Evolutionary conservation across 1,140 invertebrate genomes (phyloP), one percentile per base, ranked within the genome.

Genomic region (Cyclargus thomasi): DNA sequence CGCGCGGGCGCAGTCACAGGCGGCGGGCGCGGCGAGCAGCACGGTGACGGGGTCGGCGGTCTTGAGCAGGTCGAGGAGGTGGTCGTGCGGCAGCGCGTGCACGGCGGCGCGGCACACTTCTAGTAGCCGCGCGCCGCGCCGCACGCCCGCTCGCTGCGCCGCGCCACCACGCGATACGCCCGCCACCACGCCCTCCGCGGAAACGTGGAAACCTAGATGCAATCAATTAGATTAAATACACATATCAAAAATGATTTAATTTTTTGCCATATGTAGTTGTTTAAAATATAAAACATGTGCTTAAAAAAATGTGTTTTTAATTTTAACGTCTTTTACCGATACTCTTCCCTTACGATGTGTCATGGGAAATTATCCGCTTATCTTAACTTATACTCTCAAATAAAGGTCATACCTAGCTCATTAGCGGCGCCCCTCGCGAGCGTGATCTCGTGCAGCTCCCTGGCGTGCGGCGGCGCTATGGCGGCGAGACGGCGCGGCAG

Each of bases 181-280:
- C 1, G 97, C 98, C 1, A 99, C 97, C 3, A 99, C 94, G 3
- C 98, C 98, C 88, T 99, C 98, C 14, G 97, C 96, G 81, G 99
- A 97, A 21, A 99, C 97, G 86, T 99, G 97, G 91, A 99, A 99
- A 23, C 98, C 98, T 91, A 69, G 1, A 3, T 29, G 6, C 7
- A 20, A 16, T 18, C 53, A 20, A 18, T n/a, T n/a, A n/a, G n/a
- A n/a, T n/a, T n/a, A n/a, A n/a, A n/a, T n/a, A n/a, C n/a, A n/a
- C n/a, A n/a, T n/a, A n/a, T n/a, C n/a, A n/a, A n/a, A n/a, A n/a
- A n/a, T n/a, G n/a, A n/a, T n/a, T n/a, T n/a, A n/a, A n/a, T n/a
- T n/a, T n/a, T n/a, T n/a, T n/a, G n/a, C n/a, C n/a, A n/a, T n/a
- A n/a, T n/a, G n/a, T n/a, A n/a, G n/a, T n/a, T n/a, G n/a, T n/a